Base-by-base conservation (phyloP, 2,888 invertebrate species). In the Lycaena phlaeas region DNA sequence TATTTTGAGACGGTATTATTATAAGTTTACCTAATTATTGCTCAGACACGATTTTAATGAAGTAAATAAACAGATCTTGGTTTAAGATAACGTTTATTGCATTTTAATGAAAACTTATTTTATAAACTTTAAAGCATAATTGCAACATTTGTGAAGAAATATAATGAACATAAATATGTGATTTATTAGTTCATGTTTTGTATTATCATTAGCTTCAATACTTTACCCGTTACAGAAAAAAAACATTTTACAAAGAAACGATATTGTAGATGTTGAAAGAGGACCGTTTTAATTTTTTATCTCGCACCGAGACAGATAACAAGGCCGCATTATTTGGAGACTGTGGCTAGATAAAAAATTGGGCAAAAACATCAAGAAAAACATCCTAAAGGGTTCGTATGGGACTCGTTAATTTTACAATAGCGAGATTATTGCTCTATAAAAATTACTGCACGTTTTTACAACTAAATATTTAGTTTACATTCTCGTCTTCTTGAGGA, bases 301-400 rank as follows among this genome's bases (percentile, higher is more conserved):
- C 22, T 22, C 5, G 18, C 18, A 18, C 22, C 22, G 22, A 22
- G 22, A 22, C 41, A 43, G 44, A 63, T 72, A 62, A 72, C 60
- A 61, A 53, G 59, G 55, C 50, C 56, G 64, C 64, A 58, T 69
- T 81, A 77, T 82, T 78, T 65, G 53, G 55, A 61, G 63, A 71
- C 68, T 79, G 82, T 58, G 82, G 82, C 79, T 52, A 60, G 53
- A 56, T 62, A 75, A 81, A 79, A 82, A 81, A 50, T 75, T 52
- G 73, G 75, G 78, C 75, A 81, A 78, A 78, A 81, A 76, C 56
- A 54, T 59, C 61, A 63, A 63, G 69, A 64, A 54, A 51, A 54
- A 50, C 55, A 64, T 69, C 61, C 62, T 59, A 71, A 78, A 75
- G 79, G 78, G 75, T 75, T 76, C 18, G 14, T 18, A 22, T 22